Evolutionary conservation across 2,797 vertebrate species (phyloP).

Genomic region (Prunella strophiata): DNA sequence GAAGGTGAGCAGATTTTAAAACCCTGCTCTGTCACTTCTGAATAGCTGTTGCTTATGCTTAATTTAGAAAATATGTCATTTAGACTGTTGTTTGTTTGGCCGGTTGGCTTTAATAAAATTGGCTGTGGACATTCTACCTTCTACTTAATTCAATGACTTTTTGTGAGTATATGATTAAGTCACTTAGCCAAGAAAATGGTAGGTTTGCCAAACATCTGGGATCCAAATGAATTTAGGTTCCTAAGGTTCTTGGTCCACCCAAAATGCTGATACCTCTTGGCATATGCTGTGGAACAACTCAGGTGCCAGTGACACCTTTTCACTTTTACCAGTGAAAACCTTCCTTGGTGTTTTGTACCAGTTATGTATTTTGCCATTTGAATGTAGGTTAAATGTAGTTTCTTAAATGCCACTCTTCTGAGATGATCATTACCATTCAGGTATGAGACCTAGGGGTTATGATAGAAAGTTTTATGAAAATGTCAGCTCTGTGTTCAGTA

Average conservation of each 20-base stretch:
- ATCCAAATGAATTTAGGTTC: background rate
- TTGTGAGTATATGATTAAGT: background rate
- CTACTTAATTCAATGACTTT: background rate
- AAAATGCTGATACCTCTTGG: background rate
- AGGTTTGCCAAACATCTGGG: background rate
- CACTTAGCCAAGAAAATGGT: background rate
- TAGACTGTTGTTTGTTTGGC: background rate
- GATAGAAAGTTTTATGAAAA: background rate
- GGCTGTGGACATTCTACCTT: fast-evolving
- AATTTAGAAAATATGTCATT: background rate
- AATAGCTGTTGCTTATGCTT: fast-evolving
- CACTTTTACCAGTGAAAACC: background rate
- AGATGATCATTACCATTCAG: background rate
- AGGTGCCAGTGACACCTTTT: background rate
- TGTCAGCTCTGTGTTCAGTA: background rate
- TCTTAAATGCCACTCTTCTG: background rate
- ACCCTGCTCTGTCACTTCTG: fast-evolving
- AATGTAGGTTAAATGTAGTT: background rate
- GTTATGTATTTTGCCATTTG: background rate
- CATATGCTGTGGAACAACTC: background rate
- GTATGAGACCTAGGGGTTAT: background rate
- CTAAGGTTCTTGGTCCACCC: background rate
- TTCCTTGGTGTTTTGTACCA: background rate
- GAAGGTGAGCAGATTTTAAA: background rate
- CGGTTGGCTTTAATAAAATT: background rate